Base-by-base conservation (phyloP, 2,888 invertebrate genomes). In the Julus scandinavius region DNA sequence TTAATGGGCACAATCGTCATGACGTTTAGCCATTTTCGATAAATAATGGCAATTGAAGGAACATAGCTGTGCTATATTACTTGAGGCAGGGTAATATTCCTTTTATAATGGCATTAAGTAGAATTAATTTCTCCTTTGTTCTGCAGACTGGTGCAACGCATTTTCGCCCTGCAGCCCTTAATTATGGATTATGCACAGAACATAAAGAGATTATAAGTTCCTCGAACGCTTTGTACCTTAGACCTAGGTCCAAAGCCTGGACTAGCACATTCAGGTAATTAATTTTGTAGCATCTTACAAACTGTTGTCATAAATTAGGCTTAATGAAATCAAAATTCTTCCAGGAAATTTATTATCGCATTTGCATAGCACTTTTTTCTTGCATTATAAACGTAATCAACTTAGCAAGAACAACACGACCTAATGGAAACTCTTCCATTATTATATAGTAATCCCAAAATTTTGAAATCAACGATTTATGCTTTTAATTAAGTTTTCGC, bases 61-160 rank as follows among this genome's bases (percentile, higher is more conserved):
- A n/a, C n/a, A 17, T n/a, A n/a, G n/a, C 15, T 29, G 63, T 20
- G 5, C 63, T 29, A 9, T 20, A 72, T 72, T 72, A 72, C 45
- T 45, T 45, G 20, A 72, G 20, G 63, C 9, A 63, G 63, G 4
- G 63, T 72, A 72, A 72, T 72, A 7, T 17, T 72, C 63, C 63
- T 72, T 72, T 72, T 20, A 20, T 20, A 72, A 72, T 72, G 29
- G 6, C 63, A 29, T 72, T 72, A 72, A 72, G 63, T 72, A 72
- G 20, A 72, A 72, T 72, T 72, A 72, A 72, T 72, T 72, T 72
- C 63, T 72, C 20, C 63, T 72, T 72, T 72, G 63, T 72, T 72
- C 20, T 72, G 20, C 63, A 72, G 20, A 72, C 63, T 72, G 63
- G 63, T 29, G 20, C 63, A 29, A 29, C 63, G n/a, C 63, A 29